Base-by-base conservation (phyloP, 2,113 vertebrate species). In the Mola mola region DNA sequence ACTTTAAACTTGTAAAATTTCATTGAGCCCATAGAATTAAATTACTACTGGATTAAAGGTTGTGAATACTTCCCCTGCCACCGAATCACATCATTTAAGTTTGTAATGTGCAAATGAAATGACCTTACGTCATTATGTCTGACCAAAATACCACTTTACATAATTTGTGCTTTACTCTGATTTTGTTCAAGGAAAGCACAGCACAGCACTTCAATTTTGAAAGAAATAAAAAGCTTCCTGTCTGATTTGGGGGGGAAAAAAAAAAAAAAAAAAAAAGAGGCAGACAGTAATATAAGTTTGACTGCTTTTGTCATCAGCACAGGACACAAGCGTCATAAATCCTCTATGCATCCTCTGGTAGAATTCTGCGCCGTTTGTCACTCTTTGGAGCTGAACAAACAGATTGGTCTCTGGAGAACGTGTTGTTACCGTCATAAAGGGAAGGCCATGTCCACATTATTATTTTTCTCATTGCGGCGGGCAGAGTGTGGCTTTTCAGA, bases 371-470 rank as follows among this genome's bases (percentile, higher is more conserved):
- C 82, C 50, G 85, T 86, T 88, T 88, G 83, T 89, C 84, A 90
- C 79, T 79, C 67, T 74, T 87, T 82, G 55, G 75, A 75, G 85
- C 78, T 88, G 83, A 89, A 88, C 81, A 86, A 86, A 84, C 85
- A 87, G 86, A 91, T 89, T 85, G 83, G 87, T 90, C 89, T 85
- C 85, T 50, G 79, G 85, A 87, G 88, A 87, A 81, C 76, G 79
- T 87, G 87, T 86, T 88, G 89, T 89, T 89, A 78, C 81, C 71
- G 79, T 82, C 89, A 88, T 89, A 91, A 91, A 90, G 76, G 75
- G 88, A 91, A 91, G 90, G 89, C 89, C 88, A 88, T 90, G 81
- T 92, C 84, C 87, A 67, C 78, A 73, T 90, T 89, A 89, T 92
- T 88, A 87, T 90, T 87, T 88, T 91, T 89, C 73, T 89, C 82